phyloP scores from a whole-genome alignment of 2,888 invertebrate genomes.

The Ceramica pisi region DNA sequence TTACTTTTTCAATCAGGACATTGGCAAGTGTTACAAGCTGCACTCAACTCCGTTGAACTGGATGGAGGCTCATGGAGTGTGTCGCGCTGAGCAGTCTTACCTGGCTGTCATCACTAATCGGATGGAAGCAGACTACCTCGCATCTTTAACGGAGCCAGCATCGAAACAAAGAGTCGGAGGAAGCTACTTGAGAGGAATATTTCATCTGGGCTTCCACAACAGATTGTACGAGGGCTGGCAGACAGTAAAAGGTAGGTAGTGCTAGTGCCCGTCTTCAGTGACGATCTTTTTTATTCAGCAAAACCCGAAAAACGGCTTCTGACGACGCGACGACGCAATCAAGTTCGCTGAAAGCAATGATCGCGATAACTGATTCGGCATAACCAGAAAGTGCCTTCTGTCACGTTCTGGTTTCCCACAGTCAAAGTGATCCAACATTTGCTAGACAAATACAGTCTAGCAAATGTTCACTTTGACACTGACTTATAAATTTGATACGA shows the following conservation, averaged over 20 bases:
- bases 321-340: too few relatives aligned
- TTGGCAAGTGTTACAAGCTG: slow-evolving; percentile 81
- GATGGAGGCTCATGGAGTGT: slow-evolving; percentile 77
- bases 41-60: slow-evolving; percentile 78
- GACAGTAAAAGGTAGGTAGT: slow-evolving; percentile 73
- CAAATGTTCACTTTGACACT: too few relatives aligned
- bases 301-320: too few relatives aligned
- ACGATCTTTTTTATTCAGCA: too few relatives aligned
- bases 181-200: slow-evolving; percentile 54
- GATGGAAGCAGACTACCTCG: slow-evolving; percentile 46
- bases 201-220: slow-evolving; percentile 70
- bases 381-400: too few relatives aligned
- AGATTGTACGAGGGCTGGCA: slow-evolving; percentile 67
- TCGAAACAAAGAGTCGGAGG: slow-evolving; percentile 30
- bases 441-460: too few relatives aligned
- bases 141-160: slow-evolving; percentile 15
- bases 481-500: too few relatives aligned
- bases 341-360: too few relatives aligned
- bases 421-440: too few relatives aligned
- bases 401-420: too few relatives aligned
- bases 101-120: slow-evolving; percentile 76
- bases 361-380: too few relatives aligned
- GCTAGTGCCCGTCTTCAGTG: too few relatives aligned
- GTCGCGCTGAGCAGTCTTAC: slow-evolving; percentile 67
- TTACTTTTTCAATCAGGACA: slow-evolving; percentile 71